These are phyloP conservation scores for Aromia moschata DNA, from an alignment of 2,888 invertebrate genomes.

Conservation along the genomic window DNA sequence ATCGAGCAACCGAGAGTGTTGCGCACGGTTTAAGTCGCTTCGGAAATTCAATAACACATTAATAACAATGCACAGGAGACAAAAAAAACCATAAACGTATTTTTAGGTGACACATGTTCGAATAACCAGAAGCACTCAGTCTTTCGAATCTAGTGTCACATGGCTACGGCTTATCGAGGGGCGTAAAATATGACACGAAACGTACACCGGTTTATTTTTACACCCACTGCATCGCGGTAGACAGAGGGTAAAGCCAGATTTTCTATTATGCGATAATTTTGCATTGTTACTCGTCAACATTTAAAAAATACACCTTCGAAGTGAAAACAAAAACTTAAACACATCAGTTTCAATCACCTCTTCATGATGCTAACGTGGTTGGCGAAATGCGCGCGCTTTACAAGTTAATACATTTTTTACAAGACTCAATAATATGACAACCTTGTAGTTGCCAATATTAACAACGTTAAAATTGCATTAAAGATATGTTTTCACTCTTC, in stretches of 20 bases:
- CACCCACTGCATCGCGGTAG: slow-evolving; percentile 47
- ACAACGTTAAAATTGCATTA: no score
- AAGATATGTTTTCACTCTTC: no score
- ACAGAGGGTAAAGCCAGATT: not conserved
- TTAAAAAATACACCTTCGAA: no score
- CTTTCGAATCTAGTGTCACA: slow-evolving; percentile 41
- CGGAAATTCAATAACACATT: not conserved
- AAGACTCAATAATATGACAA: no score
- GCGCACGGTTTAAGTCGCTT: slow-evolving; percentile 18
- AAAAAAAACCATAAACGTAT: not conserved
- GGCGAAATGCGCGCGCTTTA: no score
- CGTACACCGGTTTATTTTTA: slow-evolving; percentile 53
- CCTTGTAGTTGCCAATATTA: no score
- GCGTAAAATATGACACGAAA: slow-evolving; percentile 51
- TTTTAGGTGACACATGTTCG: slow-evolving; percentile 2
- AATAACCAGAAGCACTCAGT: slow-evolving; percentile 35
- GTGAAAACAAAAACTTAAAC: no score
- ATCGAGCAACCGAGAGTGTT: slow-evolving; percentile 25
- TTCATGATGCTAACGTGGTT: no score
- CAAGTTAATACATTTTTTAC: no score
- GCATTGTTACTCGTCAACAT: no score
- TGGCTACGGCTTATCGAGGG: slow-evolving; percentile 48
- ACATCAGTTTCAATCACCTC: no score
- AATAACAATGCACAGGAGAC: not conserved
- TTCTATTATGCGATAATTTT: no score